These are phyloP conservation scores for Gastracanthus pulcherrimus DNA, from an alignment of 2,888 invertebrate genomes.

Conservation along the genomic window DNA sequence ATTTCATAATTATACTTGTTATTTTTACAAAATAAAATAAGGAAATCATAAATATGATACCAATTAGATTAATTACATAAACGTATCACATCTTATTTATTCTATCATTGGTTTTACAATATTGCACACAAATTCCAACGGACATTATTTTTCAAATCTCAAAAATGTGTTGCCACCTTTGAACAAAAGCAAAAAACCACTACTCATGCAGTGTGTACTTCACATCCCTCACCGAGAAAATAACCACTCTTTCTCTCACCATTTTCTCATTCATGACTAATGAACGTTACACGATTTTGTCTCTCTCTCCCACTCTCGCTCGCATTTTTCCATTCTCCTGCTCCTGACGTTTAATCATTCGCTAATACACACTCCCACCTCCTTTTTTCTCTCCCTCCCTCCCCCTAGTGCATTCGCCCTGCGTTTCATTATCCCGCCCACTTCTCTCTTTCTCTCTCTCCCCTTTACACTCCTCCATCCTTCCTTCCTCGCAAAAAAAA, in stretches of 20 bases:
- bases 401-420: slow-evolving; percentile 34
- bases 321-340: slow-evolving; percentile 52
- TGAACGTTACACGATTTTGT: slow-evolving; percentile 53
- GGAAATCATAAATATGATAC: too few species aligned
- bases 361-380: slow-evolving; percentile 46
- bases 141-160: too few species aligned
- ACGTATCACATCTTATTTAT: too few species aligned
- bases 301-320: slow-evolving; percentile 10
- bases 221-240: background rate
- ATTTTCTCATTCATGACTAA: slow-evolving; percentile 52
- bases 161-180: too few species aligned
- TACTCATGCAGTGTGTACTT: background rate
- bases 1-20: too few species aligned
- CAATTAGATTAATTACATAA: too few species aligned
- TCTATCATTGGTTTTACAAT: too few species aligned
- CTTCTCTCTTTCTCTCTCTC: background rate
- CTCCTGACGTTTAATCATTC: slow-evolving; percentile 59
- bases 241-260: slow-evolving; percentile 24
- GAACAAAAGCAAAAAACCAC: background rate
- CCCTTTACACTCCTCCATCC: background rate
- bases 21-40: too few species aligned
- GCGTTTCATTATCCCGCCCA: slow-evolving; percentile 52
- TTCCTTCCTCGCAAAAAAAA: background rate
- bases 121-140: too few species aligned
- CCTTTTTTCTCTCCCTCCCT: slow-evolving; percentile 35